Evolutionary conservation across 2,888 invertebrate genomes (phyloP).

Genomic region (Apodemia hepburni): DNA sequence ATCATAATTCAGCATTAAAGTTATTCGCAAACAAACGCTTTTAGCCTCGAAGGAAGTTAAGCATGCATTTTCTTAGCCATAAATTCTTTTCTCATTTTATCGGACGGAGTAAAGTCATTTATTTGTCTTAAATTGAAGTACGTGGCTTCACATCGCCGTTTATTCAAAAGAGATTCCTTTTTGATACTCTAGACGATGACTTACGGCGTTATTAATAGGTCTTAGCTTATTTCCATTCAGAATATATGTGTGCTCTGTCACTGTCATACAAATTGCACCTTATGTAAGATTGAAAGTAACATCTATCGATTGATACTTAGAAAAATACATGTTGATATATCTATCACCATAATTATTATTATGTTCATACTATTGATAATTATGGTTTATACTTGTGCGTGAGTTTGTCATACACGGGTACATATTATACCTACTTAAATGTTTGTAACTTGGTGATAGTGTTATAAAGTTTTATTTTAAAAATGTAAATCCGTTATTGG

Average conservation of each 20-base stretch:
- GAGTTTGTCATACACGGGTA: no score
- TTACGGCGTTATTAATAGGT: constrained; percentile 2
- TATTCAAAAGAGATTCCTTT: constrained; percentile 32
- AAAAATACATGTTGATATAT: no score
- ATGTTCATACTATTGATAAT: no score
- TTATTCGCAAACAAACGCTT: constrained; percentile 11
- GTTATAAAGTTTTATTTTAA: no score
- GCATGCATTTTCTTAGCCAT: constrained; percentile 53
- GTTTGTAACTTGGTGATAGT: no score
- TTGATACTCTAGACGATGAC: constrained; percentile 28
- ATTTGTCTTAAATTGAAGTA: constrained; percentile 59
- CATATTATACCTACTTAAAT: no score
- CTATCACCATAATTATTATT: no score
- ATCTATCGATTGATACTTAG: no score
- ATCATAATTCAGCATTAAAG: constrained; percentile 10
- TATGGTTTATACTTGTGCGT: no score
- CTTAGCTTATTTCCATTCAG: neutral
- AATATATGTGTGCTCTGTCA: neutral
- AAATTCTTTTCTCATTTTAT: constrained; percentile 65
- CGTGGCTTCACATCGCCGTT: constrained; percentile 39
- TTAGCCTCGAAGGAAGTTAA: constrained; percentile 25
- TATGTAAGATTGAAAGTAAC: neutral
- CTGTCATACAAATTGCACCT: neutral
- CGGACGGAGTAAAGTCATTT: constrained; percentile 54
- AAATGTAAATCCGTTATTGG: no score